Evolutionary conservation across 2,888 invertebrate species (phyloP).

Genomic region (Nephrotoma appendiculata): DNA sequence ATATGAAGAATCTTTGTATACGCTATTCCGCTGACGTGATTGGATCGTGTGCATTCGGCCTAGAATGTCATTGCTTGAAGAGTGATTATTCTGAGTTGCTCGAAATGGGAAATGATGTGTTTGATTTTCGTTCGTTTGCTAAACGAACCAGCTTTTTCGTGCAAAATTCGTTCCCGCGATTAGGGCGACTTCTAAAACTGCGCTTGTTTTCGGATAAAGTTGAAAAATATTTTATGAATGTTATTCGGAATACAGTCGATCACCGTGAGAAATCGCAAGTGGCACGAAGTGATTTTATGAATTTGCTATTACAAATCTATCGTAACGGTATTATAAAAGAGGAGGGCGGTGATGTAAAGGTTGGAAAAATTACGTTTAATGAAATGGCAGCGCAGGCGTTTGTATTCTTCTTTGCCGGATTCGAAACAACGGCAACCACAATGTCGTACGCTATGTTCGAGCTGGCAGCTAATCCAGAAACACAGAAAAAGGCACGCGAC

Average conservation of each 20-base stretch:
- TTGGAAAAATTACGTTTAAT: conserved; percentile 17
- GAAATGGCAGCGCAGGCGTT: conserved; percentile 27
- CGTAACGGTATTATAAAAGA: neutral
- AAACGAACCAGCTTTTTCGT: neutral
- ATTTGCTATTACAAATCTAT: conserved; percentile 36
- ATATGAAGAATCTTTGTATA: neutral
- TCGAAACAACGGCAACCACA: conserved; percentile 32
- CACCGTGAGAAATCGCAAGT: conserved; percentile 25
- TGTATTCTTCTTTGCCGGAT: conserved; percentile 34
- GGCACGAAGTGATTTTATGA: conserved; percentile 36
- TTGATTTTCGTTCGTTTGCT: neutral
- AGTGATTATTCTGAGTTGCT: neutral
- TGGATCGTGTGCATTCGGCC: neutral
- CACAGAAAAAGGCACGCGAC: conserved; percentile 24
- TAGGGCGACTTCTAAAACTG: neutral
- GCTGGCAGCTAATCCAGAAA: conserved; percentile 28
- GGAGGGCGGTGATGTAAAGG: neutral
- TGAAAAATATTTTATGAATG: conserved; percentile 20
- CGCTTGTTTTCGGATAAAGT: neutral
- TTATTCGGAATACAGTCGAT: conserved; percentile 28
- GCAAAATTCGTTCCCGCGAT: neutral
- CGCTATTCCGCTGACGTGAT: neutral
- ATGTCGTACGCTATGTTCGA: conserved; percentile 30
- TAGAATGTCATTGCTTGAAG: neutral
- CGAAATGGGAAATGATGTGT: neutral